Percentiles rank a stretch among this genome's conserved stretches.
Conservation (phyloP, 1,140 invertebrate species). For the Steinernema khuongi region DNA sequence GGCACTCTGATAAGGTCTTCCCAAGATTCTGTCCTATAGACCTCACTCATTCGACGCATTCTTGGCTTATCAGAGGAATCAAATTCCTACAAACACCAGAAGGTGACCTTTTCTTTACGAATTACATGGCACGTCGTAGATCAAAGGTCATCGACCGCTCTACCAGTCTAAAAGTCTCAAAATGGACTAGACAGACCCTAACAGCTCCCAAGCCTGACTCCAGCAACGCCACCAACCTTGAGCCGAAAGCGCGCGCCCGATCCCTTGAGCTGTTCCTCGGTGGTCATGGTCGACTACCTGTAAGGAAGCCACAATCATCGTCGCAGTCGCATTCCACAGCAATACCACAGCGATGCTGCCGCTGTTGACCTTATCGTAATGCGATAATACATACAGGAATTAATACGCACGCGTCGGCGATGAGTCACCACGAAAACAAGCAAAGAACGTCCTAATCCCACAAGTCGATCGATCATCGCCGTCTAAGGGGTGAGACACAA, state of each 20-base stretch:
- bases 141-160: too few relatives aligned
- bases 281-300: slow-evolving; percentile 3
- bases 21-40: too few relatives aligned
- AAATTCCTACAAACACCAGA: too few relatives aligned
- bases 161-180: too few relatives aligned
- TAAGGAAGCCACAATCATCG: neutral
- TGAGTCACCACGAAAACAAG: slow-evolving; percentile 5
- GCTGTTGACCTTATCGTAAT: slow-evolving; percentile 14
- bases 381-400: neutral
- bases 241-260: neutral
- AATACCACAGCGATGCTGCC: neutral
- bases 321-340: neutral
- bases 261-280: neutral
- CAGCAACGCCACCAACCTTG: neutral
- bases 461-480: neutral
- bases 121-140: too few relatives aligned
- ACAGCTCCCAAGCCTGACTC: too few relatives aligned
- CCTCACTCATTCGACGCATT: too few relatives aligned
- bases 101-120: too few relatives aligned
- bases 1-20: too few relatives aligned
- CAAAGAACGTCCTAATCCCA: neutral
- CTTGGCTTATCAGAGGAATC: too few relatives aligned
- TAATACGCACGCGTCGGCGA: neutral
- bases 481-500: too few relatives aligned
- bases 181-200: too few relatives aligned